Conservation (phyloP, 2,797 vertebrate species). For the Pogonophryne albipinna region DNA sequence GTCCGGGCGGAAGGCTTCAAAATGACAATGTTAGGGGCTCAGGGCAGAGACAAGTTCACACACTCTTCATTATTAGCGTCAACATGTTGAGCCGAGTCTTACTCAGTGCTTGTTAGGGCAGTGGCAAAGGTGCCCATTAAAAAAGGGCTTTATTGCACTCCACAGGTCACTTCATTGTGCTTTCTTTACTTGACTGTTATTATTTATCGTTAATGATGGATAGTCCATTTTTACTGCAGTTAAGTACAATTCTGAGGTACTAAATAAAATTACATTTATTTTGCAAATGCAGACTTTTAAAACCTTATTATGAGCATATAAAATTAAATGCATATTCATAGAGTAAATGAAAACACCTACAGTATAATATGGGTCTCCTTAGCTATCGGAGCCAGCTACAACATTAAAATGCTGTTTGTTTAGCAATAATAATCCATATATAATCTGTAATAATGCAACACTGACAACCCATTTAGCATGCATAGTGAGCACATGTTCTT, state of each 20-base stretch:
- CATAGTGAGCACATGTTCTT: background rate
- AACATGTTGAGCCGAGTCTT: slow-evolving; percentile 53
- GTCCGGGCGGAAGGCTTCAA: slow-evolving; percentile 46
- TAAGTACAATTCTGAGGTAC: background rate
- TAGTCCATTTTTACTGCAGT: slow-evolving; percentile 2
- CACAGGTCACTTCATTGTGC: background rate
- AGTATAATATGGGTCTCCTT: background rate
- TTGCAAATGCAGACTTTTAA: background rate
- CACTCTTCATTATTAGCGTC: slow-evolving; percentile 63
- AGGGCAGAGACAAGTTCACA: slow-evolving; percentile 51
- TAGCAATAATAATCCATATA: no score
- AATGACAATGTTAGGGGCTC: slow-evolving; percentile 53
- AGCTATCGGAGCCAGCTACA: background rate
- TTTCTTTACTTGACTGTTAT: slow-evolving; percentile 29
- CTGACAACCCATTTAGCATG: background rate
- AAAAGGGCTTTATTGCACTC: slow-evolving; percentile 35
- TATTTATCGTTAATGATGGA: slow-evolving; percentile 1
- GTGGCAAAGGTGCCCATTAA: slow-evolving; percentile 43
- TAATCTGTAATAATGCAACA: background rate
- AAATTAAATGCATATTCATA: background rate
- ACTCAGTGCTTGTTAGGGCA: slow-evolving; percentile 50
- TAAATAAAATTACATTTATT: background rate
- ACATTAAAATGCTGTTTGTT: background rate
- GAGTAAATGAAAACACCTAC: background rate
- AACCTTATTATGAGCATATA: background rate